Conservation (phyloP, 2,113 vertebrate species). For the Coryphaenoides rupestris region DNA sequence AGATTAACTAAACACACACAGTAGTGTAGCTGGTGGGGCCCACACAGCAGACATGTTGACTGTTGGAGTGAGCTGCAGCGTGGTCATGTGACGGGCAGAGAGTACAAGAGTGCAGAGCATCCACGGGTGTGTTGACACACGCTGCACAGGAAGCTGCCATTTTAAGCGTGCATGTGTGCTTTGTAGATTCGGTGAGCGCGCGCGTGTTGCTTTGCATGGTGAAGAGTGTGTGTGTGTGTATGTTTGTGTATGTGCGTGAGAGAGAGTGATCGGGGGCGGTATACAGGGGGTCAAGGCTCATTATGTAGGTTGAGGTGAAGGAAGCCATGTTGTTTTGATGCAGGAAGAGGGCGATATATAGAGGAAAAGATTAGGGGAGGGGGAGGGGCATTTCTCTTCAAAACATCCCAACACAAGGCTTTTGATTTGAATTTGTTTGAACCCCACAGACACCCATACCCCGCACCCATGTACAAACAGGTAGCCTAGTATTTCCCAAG, state of each 20-base stretch:
- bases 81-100: conserved; percentile 1
- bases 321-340: conserved; percentile 52
- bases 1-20: too few species aligned
- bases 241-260: conserved; percentile 11
- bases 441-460: neutral
- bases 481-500: too few species aligned
- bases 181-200: neutral
- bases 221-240: neutral
- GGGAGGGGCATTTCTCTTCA: conserved; percentile 18
- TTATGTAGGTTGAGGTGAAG: conserved; percentile 45
- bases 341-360: neutral
- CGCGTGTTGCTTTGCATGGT: neutral
- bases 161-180: neutral
- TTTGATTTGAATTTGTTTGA: neutral
- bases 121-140: conserved; percentile 29
- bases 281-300: conserved; percentile 39
- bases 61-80: neutral
- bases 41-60: neutral
- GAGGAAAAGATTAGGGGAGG: neutral
- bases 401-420: conserved; percentile 3
- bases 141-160: neutral
- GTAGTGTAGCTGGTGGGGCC: too few species aligned
- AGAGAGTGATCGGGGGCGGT: neutral
- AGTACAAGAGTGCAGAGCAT: conserved; percentile 18
- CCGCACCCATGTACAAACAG: neutral